A percentile compares a stretch with the other conserved stretches of the same genome.
Evolutionary conservation across 2,113 vertebrate genomes (phyloP).

Genomic region (Esox niger): DNA sequence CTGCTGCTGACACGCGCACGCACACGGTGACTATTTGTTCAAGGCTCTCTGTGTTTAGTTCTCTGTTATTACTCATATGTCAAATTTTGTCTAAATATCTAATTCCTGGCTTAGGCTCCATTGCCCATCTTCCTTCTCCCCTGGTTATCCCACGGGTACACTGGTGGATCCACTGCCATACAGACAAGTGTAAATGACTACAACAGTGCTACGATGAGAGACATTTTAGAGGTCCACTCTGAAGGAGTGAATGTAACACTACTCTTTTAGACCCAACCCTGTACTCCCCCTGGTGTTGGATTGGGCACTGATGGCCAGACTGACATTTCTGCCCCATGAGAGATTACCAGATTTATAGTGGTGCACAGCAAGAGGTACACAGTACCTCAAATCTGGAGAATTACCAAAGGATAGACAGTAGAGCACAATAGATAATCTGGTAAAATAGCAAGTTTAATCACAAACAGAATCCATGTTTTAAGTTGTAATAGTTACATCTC

Average conservation of each 20-base stretch:
- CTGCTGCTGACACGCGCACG: conserved; percentile 17
- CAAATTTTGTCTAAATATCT: not conserved
- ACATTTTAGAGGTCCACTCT: not conserved
- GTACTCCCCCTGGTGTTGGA: not conserved
- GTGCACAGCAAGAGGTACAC: conserved; percentile 7
- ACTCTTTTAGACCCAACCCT: not conserved
- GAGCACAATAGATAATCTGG: not conserved
- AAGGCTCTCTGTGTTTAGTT: conserved; percentile 25
- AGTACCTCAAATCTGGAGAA: not conserved
- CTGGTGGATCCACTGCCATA: not conserved
- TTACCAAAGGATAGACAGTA: not conserved
- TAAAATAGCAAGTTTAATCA: too few relatives aligned
- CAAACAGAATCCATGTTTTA: not conserved
- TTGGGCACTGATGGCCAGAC: not conserved
- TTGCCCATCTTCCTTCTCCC: not conserved
- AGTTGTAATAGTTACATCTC: not conserved
- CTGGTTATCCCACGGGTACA: not conserved
- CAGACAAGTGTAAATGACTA: too few relatives aligned
- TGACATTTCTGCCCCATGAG: not conserved
- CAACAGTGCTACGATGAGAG: too few relatives aligned
- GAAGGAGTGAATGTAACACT: not conserved
- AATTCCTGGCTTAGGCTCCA: too few relatives aligned
- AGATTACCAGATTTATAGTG: not conserved
- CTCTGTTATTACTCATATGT: not conserved
- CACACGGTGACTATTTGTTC: conserved; percentile 37